Conservation (phyloP, 2,797 vertebrate species). For the Chaetodon trifasciatus region DNA sequence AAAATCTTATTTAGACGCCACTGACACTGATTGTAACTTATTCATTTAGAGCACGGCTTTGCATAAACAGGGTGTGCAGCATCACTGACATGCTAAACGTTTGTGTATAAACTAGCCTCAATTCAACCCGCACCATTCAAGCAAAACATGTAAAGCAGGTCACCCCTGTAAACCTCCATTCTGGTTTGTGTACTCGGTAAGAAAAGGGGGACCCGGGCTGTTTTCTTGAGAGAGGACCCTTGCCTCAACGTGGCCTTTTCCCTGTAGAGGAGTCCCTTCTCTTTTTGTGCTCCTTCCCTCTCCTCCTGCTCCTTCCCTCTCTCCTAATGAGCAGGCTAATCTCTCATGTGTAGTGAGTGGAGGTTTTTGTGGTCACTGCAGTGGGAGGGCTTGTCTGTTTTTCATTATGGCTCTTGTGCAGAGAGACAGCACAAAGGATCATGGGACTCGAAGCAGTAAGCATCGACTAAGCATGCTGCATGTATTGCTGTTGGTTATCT, state of each 20-base stretch:
- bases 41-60: conserved; percentile 37
- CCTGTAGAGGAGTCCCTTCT: conserved; percentile 54
- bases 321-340: conserved; percentile 81
- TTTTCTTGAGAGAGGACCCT: conserved; percentile 55
- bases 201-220: conserved; percentile 29
- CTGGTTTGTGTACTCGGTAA: conserved; percentile 35
- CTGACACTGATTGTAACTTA: conserved; percentile 43
- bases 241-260: conserved; percentile 47
- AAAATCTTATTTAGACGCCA: conserved; percentile 46
- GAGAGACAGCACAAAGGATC: conserved; percentile 73
- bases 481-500: conserved; percentile 50
- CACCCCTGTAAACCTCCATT: conserved; percentile 27
- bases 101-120: conserved; percentile 36
- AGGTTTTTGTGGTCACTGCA: conserved; percentile 75
- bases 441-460: conserved; percentile 60
- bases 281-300: conserved; percentile 48
- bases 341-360: conserved; percentile 76
- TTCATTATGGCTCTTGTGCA: conserved; percentile 76
- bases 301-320: conserved; percentile 64
- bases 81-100: conserved; percentile 22
- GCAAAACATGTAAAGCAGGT: conserved; percentile 48
- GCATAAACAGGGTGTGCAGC: conserved; percentile 33
- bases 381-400: conserved; percentile 78
- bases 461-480: conserved; percentile 48
- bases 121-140: conserved; percentile 31